A percentile compares a stretch with the other conserved stretches of the same genome.
Conservation (phyloP, 2,888 invertebrate genomes). For the Drosophila silvestris region DNA sequence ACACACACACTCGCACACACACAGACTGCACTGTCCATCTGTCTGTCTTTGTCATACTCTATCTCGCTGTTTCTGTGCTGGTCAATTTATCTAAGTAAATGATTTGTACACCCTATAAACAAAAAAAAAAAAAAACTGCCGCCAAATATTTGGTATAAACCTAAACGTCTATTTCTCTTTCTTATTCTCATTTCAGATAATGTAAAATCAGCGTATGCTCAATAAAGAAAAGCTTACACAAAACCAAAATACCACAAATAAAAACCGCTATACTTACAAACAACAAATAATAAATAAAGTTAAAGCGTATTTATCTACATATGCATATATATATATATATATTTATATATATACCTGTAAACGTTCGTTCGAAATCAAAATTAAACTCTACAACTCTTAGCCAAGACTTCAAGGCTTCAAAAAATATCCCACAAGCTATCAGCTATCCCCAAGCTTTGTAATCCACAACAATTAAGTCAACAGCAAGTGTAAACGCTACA, state of each 20-base stretch:
- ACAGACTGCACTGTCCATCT: constrained; percentile 23
- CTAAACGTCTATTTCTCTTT: constrained; percentile 80
- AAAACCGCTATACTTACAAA: constrained; percentile 49
- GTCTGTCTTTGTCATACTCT: constrained; percentile 39
- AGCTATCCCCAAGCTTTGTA: constrained; percentile 74
- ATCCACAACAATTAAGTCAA: constrained; percentile 40
- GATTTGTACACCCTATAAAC: constrained; percentile 7
- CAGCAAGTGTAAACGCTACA: constrained; percentile 55
- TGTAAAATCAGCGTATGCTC: constrained; percentile 83
- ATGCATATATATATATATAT: constrained; percentile 29
- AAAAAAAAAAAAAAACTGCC: constrained; percentile 20
- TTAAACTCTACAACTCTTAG: constrained; percentile 51
- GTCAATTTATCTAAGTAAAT: constrained; percentile 17
- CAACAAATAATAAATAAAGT: constrained; percentile 22
- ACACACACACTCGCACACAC: constrained; percentile 2
- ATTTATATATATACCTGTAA: constrained; percentile 32
- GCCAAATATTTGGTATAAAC: constrained; percentile 70
- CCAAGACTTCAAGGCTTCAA: constrained; percentile 49
- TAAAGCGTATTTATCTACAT: constrained; percentile 47
- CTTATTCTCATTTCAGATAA: constrained; percentile 84
- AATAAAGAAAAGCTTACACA: constrained; percentile 51
- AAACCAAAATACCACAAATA: constrained; percentile 28
- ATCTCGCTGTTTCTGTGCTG: constrained; percentile 33
- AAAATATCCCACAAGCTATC: constrained; percentile 56
- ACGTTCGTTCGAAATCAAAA: constrained; percentile 55